Percentiles rank a stretch among this genome's conserved stretches.
Evolutionary conservation across 2,797 vertebrate species (phyloP).

Genomic region (Ispidina lecontei): DNA sequence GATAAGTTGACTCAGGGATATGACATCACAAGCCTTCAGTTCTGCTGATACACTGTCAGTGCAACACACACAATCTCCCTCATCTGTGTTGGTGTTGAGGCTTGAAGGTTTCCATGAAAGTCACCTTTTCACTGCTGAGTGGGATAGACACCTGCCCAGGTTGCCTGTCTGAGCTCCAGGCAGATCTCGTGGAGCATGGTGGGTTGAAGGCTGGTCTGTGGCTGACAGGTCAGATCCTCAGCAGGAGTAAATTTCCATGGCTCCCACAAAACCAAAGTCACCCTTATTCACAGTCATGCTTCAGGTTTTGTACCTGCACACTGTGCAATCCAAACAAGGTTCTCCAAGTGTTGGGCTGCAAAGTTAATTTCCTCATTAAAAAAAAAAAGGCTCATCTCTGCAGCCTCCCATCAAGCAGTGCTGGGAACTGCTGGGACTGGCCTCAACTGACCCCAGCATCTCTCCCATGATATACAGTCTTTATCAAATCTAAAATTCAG

Average conservation of each 20-base stretch:
- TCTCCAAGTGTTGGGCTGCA: not conserved
- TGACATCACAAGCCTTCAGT: not conserved
- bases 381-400: not conserved
- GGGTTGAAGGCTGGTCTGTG: not conserved
- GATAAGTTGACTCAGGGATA: not conserved
- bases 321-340: not conserved
- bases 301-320: not conserved
- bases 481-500: not conserved
- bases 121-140: not conserved
- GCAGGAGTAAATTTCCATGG: not conserved
- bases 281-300: not conserved
- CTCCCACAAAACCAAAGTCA: not conserved
- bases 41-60: not conserved
- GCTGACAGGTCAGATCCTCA: not conserved
- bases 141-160: accelerated
- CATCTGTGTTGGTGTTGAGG: accelerated
- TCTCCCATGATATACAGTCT: not conserved
- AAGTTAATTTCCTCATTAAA: not conserved
- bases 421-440: not conserved
- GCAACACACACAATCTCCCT: too few relatives aligned
- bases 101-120: not conserved
- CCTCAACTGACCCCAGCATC: not conserved
- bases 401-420: not conserved
- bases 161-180: not conserved
- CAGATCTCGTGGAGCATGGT: accelerated